These are phyloP conservation scores for Drosophila varians DNA, from an alignment of 1,140 invertebrate species.

Conservation along the genomic window DNA sequence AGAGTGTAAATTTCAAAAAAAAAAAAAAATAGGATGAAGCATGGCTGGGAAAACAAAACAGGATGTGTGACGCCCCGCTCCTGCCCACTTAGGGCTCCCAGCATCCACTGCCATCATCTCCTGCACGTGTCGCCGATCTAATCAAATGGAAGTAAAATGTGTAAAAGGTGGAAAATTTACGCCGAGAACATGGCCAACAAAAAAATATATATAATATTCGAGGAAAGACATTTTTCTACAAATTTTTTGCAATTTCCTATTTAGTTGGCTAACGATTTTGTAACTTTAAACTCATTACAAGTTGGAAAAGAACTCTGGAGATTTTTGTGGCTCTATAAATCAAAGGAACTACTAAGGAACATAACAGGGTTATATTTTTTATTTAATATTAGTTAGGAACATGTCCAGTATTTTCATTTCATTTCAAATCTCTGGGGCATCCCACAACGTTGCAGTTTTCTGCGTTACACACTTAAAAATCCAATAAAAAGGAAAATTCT, in stretches of 20 bases:
- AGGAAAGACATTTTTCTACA: neutral
- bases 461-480: neutral
- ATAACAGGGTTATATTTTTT: too few species aligned
- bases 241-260: neutral
- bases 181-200: conserved; percentile 32
- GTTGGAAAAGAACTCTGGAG: too few species aligned
- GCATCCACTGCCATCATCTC: neutral
- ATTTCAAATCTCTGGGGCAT: neutral
- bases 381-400: too few species aligned
- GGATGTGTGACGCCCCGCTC: conserved; percentile 42
- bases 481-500: neutral
- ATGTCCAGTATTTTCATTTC: neutral
- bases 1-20: conserved; percentile 70
- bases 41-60: conserved; percentile 62
- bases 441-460: neutral
- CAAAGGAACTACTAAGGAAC: too few species aligned
- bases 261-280: neutral
- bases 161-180: conserved; percentile 79
- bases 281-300: neutral
- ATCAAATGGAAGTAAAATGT: conserved; percentile 82
- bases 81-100: neutral
- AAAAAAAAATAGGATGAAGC: conserved; percentile 16
- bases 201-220: conserved; percentile 5
- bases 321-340: too few species aligned
- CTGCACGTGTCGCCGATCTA: conserved; percentile 74